Evolutionary conservation across 2,797 vertebrate genomes (phyloP).

Genomic region (Prionace glauca): DNA sequence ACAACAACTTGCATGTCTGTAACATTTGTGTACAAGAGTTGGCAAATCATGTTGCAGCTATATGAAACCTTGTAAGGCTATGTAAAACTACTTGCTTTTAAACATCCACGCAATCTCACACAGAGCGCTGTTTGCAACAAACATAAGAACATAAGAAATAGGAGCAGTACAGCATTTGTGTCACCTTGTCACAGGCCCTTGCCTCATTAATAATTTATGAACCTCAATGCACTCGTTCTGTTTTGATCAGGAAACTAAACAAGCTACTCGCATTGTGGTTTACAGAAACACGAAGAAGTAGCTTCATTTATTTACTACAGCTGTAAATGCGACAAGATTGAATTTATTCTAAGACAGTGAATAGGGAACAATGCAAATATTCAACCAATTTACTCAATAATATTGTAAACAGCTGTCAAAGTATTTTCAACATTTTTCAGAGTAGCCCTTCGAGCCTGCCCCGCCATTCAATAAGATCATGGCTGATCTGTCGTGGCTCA

Average conservation of each 20-base stretch:
- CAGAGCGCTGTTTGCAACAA: too few species aligned
- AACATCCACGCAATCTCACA: too few species aligned
- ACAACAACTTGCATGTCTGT: background rate
- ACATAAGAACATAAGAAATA: too few species aligned
- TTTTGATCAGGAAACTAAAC: background rate
- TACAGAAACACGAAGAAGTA: background rate
- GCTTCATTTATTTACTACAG: background rate
- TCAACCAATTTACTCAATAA: background rate
- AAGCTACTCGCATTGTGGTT: background rate
- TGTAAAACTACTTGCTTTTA: too few species aligned
- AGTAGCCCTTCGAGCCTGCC: background rate
- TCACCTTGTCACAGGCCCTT: background rate
- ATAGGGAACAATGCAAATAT: background rate
- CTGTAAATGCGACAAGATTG: background rate
- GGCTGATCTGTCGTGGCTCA: too few species aligned
- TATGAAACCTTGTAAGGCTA: too few species aligned
- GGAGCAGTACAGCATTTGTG: background rate
- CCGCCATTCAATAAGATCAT: too few species aligned
- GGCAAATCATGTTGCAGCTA: too few species aligned
- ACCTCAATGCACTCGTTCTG: background rate
- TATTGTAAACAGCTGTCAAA: background rate
- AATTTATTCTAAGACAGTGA: background rate
- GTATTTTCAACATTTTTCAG: background rate
- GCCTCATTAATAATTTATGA: background rate
- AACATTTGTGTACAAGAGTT: too few species aligned